Conservation (phyloP, 2,113 vertebrate genomes). For the Malurus melanocephalus region DNA sequence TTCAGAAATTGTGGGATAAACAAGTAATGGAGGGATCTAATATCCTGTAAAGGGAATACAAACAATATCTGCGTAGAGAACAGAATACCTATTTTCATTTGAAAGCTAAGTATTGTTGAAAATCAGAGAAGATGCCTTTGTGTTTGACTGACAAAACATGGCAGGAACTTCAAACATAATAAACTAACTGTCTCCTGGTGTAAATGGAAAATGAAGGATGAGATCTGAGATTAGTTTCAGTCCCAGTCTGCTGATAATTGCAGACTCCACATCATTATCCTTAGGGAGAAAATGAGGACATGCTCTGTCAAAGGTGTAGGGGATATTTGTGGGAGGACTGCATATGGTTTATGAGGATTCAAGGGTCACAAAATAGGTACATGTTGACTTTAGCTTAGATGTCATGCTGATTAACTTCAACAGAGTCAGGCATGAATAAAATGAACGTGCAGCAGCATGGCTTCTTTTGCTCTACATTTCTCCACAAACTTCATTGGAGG, state of each 20-base stretch:
- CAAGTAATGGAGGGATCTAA: not conserved
- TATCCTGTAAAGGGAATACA: accelerated
- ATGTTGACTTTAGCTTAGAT: not conserved
- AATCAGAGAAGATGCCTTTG: not conserved
- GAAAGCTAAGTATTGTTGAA: not conserved
- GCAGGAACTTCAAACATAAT: not conserved
- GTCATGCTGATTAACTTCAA: not conserved
- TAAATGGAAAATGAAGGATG: not conserved
- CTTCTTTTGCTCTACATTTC: not conserved
- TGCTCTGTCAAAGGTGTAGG: not conserved
- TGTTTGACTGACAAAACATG: not conserved
- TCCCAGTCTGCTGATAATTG: not conserved
- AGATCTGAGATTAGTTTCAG: not conserved
- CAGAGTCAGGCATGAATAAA: not conserved
- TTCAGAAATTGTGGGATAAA: not conserved
- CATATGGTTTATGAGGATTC: not conserved
- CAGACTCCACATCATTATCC: not conserved
- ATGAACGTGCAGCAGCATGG: not conserved
- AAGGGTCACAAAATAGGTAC: not conserved
- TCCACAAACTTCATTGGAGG: not conserved
- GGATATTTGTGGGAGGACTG: not conserved
- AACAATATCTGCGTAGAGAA: not conserved
- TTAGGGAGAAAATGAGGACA: not conserved
- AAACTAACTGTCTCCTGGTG: not conserved
- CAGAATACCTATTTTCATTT: not conserved